These are phyloP conservation scores for Scaptodrosophila lebanonensis DNA, from an alignment of 1,140 invertebrate genomes.

Conservation along the genomic window DNA sequence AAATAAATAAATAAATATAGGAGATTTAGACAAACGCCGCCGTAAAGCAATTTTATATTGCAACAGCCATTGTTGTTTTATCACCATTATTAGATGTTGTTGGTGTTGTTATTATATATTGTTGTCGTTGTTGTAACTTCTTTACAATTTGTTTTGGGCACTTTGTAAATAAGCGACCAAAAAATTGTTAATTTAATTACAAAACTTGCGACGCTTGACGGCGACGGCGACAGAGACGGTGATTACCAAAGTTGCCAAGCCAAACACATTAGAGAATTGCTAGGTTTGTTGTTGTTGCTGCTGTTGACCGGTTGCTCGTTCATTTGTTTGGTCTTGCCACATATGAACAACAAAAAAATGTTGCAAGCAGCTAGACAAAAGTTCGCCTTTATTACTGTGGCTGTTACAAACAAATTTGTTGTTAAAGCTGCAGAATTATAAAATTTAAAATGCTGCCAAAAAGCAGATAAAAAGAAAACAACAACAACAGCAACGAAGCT, in stretches of 20 bases:
- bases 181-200: constrained; percentile 73
- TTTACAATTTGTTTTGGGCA: constrained; percentile 41
- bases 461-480: constrained; percentile 22
- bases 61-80: constrained; percentile 45
- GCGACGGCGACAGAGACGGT: too few species aligned
- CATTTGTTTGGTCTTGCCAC: constrained; percentile 50
- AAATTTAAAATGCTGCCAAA: constrained; percentile 16
- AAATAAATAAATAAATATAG: constrained; percentile 5
- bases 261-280: constrained; percentile 66
- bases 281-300: constrained; percentile 24
- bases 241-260: constrained; percentile 61
- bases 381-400: constrained; percentile 11
- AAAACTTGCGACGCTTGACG: constrained; percentile 68
- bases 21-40: constrained; percentile 1
- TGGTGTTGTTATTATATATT: constrained; percentile 17
- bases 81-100: too few species aligned
- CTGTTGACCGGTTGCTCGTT: constrained; percentile 11
- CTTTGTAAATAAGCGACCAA: constrained; percentile 51
- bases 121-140: constrained; percentile 34
- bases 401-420: constrained; percentile 18
- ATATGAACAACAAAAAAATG: constrained; percentile 48
- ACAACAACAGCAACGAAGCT: constrained; percentile 7
- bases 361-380: constrained; percentile 46
- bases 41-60: constrained; percentile 38
- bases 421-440: constrained; percentile 30